A percentile compares a stretch with the other conserved stretches of the same genome.
These are phyloP conservation scores for Philantomba maxwellii DNA, from an alignment of 2,113 vertebrate genomes.

Conservation along the genomic window DNA sequence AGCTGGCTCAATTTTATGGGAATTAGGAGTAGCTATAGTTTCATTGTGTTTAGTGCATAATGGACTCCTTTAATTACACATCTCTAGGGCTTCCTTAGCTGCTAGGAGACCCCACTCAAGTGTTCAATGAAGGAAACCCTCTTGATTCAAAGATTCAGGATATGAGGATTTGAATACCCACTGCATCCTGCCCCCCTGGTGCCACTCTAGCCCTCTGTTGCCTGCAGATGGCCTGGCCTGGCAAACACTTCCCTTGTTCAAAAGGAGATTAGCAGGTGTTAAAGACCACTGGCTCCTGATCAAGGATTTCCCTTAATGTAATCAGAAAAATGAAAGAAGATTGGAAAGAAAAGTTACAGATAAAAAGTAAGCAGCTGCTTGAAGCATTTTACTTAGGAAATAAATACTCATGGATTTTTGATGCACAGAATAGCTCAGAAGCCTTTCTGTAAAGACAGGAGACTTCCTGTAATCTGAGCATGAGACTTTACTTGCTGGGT, in stretches of 20 bases:
- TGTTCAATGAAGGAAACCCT: slow-evolving; percentile 68
- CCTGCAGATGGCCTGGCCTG: slow-evolving; percentile 66
- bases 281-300: slow-evolving; percentile 57
- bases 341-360: slow-evolving; percentile 36
- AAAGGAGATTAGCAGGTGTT: slow-evolving; percentile 69
- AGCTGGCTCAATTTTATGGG: slow-evolving; percentile 60
- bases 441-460: not conserved
- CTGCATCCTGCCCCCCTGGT: slow-evolving; percentile 69
- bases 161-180: slow-evolving; percentile 55
- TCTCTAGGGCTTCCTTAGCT: slow-evolving; percentile 61
- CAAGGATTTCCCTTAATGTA: slow-evolving; percentile 42
- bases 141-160: slow-evolving; percentile 72
- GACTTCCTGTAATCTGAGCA: slow-evolving; percentile 33
- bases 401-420: slow-evolving; percentile 12
- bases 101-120: slow-evolving; percentile 70
- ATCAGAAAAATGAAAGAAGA: slow-evolving; percentile 58
- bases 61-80: slow-evolving; percentile 61
- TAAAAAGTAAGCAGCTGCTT: slow-evolving; percentile 50
- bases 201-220: slow-evolving; percentile 58
- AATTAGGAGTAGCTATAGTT: slow-evolving; percentile 47
- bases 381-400: slow-evolving; percentile 46
- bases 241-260: slow-evolving; percentile 65
- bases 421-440: slow-evolving; percentile 8
- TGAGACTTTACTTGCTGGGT: not conserved
- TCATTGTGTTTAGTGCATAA: slow-evolving; percentile 64